Base-by-base conservation (phyloP, 1,140 invertebrate genomes). In the Pissodes strobi region DNA sequence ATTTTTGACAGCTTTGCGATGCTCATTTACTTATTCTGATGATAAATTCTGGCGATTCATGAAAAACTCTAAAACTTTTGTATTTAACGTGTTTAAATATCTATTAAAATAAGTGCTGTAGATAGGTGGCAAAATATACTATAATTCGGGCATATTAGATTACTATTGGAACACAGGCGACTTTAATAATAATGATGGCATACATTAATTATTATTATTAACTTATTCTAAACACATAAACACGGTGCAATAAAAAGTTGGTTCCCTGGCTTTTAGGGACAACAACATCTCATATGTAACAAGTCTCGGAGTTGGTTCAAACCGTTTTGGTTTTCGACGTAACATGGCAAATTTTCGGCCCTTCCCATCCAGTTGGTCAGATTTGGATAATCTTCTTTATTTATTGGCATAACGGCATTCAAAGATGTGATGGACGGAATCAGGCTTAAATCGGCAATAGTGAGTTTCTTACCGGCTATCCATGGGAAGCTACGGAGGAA, bases 401-500 rank as follows among this genome's bases (percentile, higher is more conserved):
- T 61, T 5, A 74, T 60, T 1, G 69, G 70, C 6, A 74, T 66
- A 1, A 74, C 6, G 22, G 78, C 79, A 71, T 82, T 73, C 10
- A 74, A 67, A 30, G 73, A 64, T 6, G 64, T 72, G 19, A 77
- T 69, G 13, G 70, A 72, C 4, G 70, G 61, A 5, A 71, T 67
- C 6, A 81, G 71, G 23, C 73, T 69, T 39, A 79, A 76, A 66
- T 82, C 84, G 17, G 83, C 84, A 25, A 85, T 77, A 2, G 83
- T 84, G 4, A 85, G 53, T 23, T 74, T 59, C 13, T 79, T 72
- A 8, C 79, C 79, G 9, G 77, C 78, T 25, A 65, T 65, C 63
- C 63, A 65, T 18, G 55, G 53, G 25, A 46, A 58, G 38, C 39
- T 41, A 6, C 63, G 15, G 1, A 65, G 34, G 17, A 65, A 65